Conservation (phyloP, 2,888 invertebrate genomes). For the Blastobasis adustella region DNA sequence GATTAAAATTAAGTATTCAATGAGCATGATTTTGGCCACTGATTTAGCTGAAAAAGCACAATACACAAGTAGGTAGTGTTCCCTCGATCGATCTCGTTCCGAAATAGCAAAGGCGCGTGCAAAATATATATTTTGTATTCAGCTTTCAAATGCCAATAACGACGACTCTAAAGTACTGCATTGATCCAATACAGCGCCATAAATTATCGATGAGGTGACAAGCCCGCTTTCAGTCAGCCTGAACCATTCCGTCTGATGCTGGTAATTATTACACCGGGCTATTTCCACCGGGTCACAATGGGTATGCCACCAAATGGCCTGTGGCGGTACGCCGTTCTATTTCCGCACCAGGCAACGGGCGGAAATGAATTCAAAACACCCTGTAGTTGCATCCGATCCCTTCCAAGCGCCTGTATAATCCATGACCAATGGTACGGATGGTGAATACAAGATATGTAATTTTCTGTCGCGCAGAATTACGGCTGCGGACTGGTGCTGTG, state of each 20-base stretch:
- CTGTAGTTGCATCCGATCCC: constrained; percentile 48
- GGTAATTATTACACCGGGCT: constrained; percentile 11
- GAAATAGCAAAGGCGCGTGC: too few species aligned
- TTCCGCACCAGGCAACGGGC: constrained; percentile 54
- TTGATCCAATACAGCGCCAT: too few species aligned
- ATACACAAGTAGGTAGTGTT: too few species aligned
- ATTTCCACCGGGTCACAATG: constrained; percentile 32
- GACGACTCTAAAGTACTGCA: too few species aligned
- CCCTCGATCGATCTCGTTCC: too few species aligned
- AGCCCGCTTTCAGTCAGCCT: neutral
- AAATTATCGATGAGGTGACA: too few species aligned
- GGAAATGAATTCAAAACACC: constrained; percentile 68
- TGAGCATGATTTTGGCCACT: too few species aligned
- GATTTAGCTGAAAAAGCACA: too few species aligned
- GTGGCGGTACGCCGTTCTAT: constrained; percentile 51
- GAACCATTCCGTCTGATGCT: neutral
- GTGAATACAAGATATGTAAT: constrained; percentile 5
- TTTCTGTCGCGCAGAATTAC: neutral
- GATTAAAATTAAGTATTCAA: too few species aligned
- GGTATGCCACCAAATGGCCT: constrained; percentile 41
- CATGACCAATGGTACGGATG: constrained; percentile 19
- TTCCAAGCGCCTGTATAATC: constrained; percentile 27
- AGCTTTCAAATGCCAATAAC: too few species aligned
- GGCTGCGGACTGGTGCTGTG: neutral
- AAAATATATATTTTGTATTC: too few species aligned